Conservation (phyloP, 92 coral and sea anemone species). For the Epizoanthus ramosus region DNA sequence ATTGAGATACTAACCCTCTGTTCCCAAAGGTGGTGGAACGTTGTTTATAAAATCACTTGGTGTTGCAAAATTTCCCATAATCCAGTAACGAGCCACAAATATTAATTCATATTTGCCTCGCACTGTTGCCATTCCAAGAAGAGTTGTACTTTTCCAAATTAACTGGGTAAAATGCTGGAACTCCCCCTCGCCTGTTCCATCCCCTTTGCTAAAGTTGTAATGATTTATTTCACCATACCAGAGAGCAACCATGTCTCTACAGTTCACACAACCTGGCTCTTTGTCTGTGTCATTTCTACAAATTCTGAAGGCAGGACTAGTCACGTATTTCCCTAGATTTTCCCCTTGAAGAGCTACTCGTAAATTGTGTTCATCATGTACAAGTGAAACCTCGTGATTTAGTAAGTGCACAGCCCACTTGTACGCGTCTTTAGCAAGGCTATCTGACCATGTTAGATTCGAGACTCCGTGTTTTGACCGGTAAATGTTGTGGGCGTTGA, state of each 20-base stretch:
- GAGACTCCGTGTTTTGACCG: neutral
- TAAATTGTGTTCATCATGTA: neutral
- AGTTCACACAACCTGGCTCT: neutral
- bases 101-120: neutral
- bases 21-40: neutral
- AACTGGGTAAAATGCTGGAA: conserved; percentile 1
- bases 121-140: neutral
- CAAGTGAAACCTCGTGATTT: neutral
- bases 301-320: neutral
- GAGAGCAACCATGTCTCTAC: neutral
- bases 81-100: neutral
- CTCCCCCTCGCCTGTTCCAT: neutral
- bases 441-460: neutral
- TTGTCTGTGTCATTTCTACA: neutral
- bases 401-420: neutral
- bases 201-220: neutral
- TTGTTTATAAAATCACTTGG: neutral
- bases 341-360: neutral
- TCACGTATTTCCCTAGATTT: neutral
- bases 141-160: neutral
- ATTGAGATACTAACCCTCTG: too few species aligned
- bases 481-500: neutral
- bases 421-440: neutral
- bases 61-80: neutral
- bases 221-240: neutral